Base-by-base conservation (phyloP, 1,140 invertebrate genomes). In the Aricia agestis region DNA sequence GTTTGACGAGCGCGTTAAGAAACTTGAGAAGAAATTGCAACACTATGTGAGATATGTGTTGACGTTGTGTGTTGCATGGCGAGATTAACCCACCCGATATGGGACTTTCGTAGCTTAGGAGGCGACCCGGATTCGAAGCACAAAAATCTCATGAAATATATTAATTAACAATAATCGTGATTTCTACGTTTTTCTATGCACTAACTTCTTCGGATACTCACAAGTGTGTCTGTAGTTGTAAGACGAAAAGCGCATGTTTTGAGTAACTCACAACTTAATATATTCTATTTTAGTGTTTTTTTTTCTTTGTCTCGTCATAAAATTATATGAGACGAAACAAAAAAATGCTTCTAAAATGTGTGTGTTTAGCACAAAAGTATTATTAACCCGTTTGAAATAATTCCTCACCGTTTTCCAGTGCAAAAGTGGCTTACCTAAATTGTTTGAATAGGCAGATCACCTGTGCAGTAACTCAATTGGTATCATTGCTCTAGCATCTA, bases 41-140 rank as follows among this genome's bases (percentile, higher is more conserved):
- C 88, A 88, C 75, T 86, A 90, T 76, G 88, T 90, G 88, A 90
- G 86, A 76, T 71, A 18, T 73, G 80, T 77, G 81, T 83, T 80
- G 57, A 32, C 45, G 66, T 76, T 82, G 84, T 83, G 83, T 86
- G 84, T 76, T 79, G 85, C 85, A 85, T 89, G 82, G 73, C 75
- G 71, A 75, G 69, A 79, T 78, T 81, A 79, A 79, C 75, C n/a
- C 31, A 71, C 57, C 68, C 31, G 15, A 32, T 67, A 31, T 59
- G 17, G 32, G 63, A 6, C 42, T 69, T 67, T 31, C 10, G 42
- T 45, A 42, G 32, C 58, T 0, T 41, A 36, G 57, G 11, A 15
- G 25, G 7, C 42, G 42, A 6, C 18, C 59, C 59, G 59, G 59
- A 63, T 63, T 19, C 7, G 19, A 63, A 52, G 11, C 9, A 52